phyloP scores from a whole-genome alignment of 2,888 invertebrate genomes.

The Cartodere bifasciata region DNA sequence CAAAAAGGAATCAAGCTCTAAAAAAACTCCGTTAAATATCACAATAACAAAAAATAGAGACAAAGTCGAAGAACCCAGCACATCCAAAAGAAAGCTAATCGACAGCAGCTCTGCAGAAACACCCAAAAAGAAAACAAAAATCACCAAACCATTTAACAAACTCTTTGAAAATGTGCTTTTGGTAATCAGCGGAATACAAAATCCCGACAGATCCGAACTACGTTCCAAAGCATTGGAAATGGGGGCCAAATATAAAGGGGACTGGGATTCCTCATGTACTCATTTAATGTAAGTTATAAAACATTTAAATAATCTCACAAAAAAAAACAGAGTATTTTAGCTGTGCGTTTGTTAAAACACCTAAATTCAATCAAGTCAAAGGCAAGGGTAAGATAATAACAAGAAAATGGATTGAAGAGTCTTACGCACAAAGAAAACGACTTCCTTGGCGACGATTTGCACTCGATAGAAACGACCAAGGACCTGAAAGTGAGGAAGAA shows the following conservation, averaged over 20 bases:
- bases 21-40: slow-evolving; percentile 8
- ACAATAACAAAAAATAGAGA: slow-evolving; percentile 9
- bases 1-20: not conserved
- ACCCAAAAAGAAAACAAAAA: slow-evolving; percentile 18
- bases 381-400: slow-evolving; percentile 52
- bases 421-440: slow-evolving; percentile 44
- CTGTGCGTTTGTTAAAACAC: slow-evolving; percentile 82
- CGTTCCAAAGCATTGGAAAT: slow-evolving; percentile 56
- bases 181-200: slow-evolving; percentile 78
- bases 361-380: slow-evolving; percentile 65
- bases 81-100: slow-evolving; percentile 15
- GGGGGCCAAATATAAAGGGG: slow-evolving; percentile 66
- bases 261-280: slow-evolving; percentile 66
- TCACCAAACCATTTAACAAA: slow-evolving; percentile 40
- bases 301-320: too few species aligned
- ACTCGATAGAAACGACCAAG: slow-evolving; percentile 37
- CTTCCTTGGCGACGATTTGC: slow-evolving; percentile 55
- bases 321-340: slow-evolving; percentile 48
- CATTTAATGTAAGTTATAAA: slow-evolving; percentile 63
- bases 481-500: slow-evolving; percentile 42
- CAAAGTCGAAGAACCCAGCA: slow-evolving; percentile 27
- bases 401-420: slow-evolving; percentile 63
- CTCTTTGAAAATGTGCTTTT: slow-evolving; percentile 56
- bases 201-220: slow-evolving; percentile 60
- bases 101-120: slow-evolving; percentile 13